A percentile compares a stretch with the other conserved stretches of the same genome.
Evolutionary conservation across 2,797 vertebrate genomes (phyloP).

Genomic region (Limnodromus scolopaceus): DNA sequence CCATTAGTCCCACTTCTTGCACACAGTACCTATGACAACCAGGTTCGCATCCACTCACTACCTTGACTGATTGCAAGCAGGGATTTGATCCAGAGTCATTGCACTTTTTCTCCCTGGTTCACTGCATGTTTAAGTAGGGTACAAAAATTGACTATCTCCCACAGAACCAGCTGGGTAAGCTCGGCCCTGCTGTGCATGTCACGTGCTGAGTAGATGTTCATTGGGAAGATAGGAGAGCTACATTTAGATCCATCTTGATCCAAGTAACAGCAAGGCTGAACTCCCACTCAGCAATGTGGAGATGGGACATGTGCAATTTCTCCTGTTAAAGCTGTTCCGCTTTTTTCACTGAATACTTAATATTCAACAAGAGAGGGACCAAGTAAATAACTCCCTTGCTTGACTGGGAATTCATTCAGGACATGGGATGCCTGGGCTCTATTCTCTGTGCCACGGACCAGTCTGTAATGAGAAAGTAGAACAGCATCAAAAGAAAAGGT

Average conservation of each 20-base stretch:
- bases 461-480: neutral
- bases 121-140: neutral
- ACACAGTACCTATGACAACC: neutral
- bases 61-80: neutral
- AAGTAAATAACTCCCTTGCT: neutral
- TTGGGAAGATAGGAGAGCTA: neutral
- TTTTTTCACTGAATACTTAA: neutral
- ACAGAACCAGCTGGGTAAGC: neutral
- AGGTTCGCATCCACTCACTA: neutral
- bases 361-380: neutral
- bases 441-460: neutral
- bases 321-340: neutral
- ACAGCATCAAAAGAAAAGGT: neutral
- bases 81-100: neutral
- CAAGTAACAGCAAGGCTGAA: neutral
- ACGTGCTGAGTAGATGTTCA: neutral
- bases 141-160: neutral
- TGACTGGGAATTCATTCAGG: neutral
- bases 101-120: neutral
- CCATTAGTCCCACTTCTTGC: neutral
- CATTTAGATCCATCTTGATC: constrained; percentile 7
- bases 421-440: neutral
- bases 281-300: neutral
- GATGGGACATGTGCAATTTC: neutral
- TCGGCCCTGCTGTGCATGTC: neutral